Percentiles rank a stretch among this genome's conserved stretches.
Evolutionary conservation across 2,797 vertebrate species (phyloP).

Genomic region (Prionace glauca): DNA sequence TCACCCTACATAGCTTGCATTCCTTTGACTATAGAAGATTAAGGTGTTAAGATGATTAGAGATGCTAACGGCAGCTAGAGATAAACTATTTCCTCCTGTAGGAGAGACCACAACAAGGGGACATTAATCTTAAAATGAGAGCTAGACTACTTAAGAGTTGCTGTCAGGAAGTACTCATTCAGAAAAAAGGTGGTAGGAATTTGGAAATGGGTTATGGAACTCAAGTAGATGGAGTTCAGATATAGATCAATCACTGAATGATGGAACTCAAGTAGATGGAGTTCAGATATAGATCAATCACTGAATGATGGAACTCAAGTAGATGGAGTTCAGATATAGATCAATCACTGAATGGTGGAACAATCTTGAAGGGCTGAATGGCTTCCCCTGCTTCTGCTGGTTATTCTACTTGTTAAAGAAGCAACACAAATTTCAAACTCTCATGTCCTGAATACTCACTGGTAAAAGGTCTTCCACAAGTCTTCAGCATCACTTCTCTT

Average conservation of each 20-base stretch:
- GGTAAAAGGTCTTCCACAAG: not conserved
- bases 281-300: not conserved
- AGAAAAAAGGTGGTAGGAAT: not conserved
- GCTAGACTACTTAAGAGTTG: not conserved
- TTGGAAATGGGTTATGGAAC: not conserved
- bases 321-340: not conserved
- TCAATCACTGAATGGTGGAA: not conserved
- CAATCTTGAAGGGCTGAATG: not conserved
- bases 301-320: not conserved
- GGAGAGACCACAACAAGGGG: not conserved
- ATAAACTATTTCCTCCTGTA: not conserved
- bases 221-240: not conserved
- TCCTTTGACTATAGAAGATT: not conserved
- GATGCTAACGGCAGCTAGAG: not conserved
- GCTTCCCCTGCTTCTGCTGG: not conserved
- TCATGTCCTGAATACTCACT: not conserved
- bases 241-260: not conserved
- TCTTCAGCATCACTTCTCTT: constrained; percentile 21
- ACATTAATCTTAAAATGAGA: not conserved
- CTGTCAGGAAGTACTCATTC: not conserved
- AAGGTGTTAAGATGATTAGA: not conserved
- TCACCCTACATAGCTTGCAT: not conserved
- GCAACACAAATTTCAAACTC: not conserved
- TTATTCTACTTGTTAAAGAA: not conserved
- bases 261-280: not conserved